These are phyloP conservation scores for Branchellion lobata DNA, from an alignment of 2,888 invertebrate genomes.

Conservation along the genomic window DNA sequence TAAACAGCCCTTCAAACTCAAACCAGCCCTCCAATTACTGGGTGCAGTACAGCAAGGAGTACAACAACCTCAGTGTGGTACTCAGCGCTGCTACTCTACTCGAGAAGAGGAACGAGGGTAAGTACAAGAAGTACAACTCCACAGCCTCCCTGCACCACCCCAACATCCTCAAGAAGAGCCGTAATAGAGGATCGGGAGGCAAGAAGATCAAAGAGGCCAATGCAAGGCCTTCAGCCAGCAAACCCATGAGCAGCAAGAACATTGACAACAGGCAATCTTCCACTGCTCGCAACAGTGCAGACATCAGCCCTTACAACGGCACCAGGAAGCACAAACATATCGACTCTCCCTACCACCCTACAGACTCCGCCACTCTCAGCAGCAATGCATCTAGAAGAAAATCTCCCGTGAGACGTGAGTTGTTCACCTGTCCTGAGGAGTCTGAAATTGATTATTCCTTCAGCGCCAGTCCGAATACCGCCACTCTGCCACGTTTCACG, in stretches of 20 bases:
- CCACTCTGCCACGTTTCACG: neutral
- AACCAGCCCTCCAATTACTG: neutral
- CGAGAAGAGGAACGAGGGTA: neutral
- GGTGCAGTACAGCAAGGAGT: too few species aligned
- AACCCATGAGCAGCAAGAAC: neutral
- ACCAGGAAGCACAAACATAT: too few species aligned
- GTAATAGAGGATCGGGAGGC: neutral
- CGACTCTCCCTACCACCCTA: neutral
- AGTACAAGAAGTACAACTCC: neutral
- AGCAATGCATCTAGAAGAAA: too few species aligned
- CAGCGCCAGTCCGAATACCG: neutral
- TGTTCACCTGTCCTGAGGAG: constrained; percentile 3
- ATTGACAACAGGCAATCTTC: too few species aligned
- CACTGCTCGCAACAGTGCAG: too few species aligned
- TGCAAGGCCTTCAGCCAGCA: neutral
- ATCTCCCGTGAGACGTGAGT: neutral
- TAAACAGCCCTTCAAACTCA: neutral
- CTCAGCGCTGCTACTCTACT: neutral
- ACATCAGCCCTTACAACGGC: too few species aligned
- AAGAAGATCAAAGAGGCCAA: neutral
- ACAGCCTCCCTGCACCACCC: neutral
- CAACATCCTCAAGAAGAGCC: neutral
- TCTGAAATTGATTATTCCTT: neutral
- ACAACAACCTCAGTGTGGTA: neutral
- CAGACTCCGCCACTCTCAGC: neutral